A percentile compares a stretch with the other conserved stretches of the same genome.
These are phyloP conservation scores for Agrotis ipsilon DNA, from an alignment of 2,888 invertebrate genomes.

Conservation along the genomic window DNA sequence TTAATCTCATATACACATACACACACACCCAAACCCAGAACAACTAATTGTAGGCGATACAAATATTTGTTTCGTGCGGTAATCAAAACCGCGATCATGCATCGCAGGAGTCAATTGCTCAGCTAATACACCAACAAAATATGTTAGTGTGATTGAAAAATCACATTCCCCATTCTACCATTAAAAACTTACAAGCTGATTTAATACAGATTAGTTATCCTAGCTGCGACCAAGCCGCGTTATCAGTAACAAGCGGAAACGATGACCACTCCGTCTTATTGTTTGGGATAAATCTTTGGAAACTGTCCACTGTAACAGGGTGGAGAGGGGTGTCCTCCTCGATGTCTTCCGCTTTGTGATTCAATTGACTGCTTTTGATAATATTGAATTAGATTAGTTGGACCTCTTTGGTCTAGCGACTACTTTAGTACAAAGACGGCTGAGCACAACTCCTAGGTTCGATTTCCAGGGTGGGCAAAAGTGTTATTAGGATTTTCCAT, in stretches of 20 bases:
- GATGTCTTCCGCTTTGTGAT: conserved; percentile 26
- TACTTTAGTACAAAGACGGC: too few species aligned
- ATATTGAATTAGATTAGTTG: conserved; percentile 13
- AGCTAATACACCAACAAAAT: too few species aligned
- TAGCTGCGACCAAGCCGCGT: background rate
- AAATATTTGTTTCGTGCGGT: too few species aligned
- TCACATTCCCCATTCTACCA: background rate
- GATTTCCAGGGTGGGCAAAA: background rate
- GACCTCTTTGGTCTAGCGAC: too few species aligned
- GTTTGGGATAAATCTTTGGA: conserved; percentile 42
- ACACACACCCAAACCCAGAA: too few species aligned
- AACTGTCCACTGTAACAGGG: conserved; percentile 24
- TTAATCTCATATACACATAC: too few species aligned
- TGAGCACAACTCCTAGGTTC: too few species aligned
- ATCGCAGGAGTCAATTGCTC: too few species aligned
- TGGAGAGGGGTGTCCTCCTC: background rate
- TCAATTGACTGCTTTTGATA: conserved; percentile 39
- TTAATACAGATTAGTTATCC: background rate
- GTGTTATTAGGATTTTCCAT: too few species aligned
- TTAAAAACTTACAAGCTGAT: background rate
- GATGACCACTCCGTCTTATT: conserved; percentile 35
- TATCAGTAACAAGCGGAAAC: conserved; percentile 36
- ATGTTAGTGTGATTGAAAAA: too few species aligned
- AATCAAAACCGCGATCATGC: too few species aligned
- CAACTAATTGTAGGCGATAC: too few species aligned